These are phyloP conservation scores for Trilocha varians DNA, from an alignment of 2,888 invertebrate genomes.

Conservation along the genomic window DNA sequence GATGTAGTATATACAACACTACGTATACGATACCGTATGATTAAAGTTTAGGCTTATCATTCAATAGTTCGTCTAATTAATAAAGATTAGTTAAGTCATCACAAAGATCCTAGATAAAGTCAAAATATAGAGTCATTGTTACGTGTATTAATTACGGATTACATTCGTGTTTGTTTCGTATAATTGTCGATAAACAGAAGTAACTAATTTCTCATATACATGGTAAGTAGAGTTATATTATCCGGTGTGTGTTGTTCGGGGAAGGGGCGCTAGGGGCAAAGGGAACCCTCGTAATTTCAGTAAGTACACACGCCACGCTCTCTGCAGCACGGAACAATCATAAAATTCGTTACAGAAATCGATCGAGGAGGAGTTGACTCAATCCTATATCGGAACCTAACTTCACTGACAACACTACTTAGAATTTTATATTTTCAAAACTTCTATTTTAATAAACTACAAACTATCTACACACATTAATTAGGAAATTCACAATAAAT, in stretches of 20 bases:
- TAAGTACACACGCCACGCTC: constrained; percentile 7
- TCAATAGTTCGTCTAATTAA: not conserved
- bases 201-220: not conserved
- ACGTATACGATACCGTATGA: not conserved
- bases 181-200: not conserved
- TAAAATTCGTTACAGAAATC: constrained; percentile 17
- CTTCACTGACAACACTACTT: not conserved
- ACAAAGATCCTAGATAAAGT: not conserved
- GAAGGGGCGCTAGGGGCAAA: not conserved
- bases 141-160: too few relatives aligned
- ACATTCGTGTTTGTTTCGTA: too few relatives aligned
- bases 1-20: constrained; percentile 43
- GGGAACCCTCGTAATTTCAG: constrained; percentile 1
- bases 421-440: constrained; percentile 4
- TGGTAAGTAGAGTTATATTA: not conserved
- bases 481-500: constrained; percentile 35
- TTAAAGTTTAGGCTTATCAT: not conserved
- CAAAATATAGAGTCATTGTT: too few relatives aligned
- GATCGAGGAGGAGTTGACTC: constrained; percentile 10
- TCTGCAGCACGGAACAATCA: constrained; percentile 8
- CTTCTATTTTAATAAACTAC: not conserved
- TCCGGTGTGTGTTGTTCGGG: not conserved
- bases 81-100: not conserved
- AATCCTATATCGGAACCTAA: not conserved
- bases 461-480: constrained; percentile 28